Conservation (phyloP, 2,888 invertebrate genomes). For the Acutogordius australiensis region DNA sequence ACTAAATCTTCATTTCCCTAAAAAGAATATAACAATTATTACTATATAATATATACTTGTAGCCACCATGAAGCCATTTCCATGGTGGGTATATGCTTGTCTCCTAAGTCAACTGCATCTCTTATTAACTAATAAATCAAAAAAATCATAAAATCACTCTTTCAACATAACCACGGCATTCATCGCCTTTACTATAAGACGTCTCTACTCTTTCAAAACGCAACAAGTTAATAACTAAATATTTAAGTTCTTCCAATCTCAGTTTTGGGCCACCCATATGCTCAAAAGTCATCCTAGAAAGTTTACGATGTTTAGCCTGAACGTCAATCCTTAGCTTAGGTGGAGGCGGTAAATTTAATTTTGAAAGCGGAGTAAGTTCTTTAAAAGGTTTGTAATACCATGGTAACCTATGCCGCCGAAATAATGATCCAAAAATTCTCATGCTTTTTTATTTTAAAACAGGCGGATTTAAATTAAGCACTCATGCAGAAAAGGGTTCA, state of each 20-base stretch:
- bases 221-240: background rate
- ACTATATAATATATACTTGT: background rate
- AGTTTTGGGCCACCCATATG: background rate
- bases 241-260: background rate
- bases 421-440: background rate
- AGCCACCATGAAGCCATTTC: slow-evolving; percentile 3
- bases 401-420: background rate
- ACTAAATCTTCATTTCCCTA: slow-evolving; percentile 8
- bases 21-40: background rate
- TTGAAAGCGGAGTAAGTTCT: background rate
- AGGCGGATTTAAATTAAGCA: too few relatives aligned
- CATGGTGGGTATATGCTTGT: background rate
- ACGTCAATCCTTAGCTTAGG: background rate
- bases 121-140: background rate
- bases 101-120: background rate
- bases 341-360: background rate
- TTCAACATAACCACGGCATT: background rate
- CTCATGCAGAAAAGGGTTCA: too few relatives aligned
- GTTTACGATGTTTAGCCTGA: background rate
- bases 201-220: background rate
- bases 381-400: background rate
- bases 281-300: background rate
- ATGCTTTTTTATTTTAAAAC: background rate
- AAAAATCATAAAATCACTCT: background rate
- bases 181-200: background rate